phyloP scores from a whole-genome alignment of 2,797 vertebrate genomes.

The Simalia tracyae region DNA sequence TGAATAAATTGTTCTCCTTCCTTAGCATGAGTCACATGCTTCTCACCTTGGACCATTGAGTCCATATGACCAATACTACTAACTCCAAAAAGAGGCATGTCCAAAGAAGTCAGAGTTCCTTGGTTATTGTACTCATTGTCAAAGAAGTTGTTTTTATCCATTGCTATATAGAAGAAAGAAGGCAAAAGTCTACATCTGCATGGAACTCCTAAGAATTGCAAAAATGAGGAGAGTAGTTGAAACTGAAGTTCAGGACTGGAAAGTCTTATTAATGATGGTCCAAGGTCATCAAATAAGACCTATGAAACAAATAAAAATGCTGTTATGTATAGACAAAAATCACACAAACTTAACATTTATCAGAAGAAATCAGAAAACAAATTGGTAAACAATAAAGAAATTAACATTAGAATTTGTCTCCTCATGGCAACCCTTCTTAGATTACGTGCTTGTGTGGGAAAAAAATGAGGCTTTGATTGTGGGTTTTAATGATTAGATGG shows the following conservation, averaged over 20 bases:
- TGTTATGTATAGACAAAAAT: neutral
- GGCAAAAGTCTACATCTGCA: conserved; percentile 66
- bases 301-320: conserved; percentile 52
- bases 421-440: too few species aligned
- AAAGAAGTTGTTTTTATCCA: conserved; percentile 85
- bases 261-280: conserved; percentile 85
- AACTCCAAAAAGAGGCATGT: conserved; percentile 74
- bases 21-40: conserved; percentile 77
- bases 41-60: conserved; percentile 70
- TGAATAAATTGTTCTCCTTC: conserved; percentile 89
- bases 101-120: conserved; percentile 76
- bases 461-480: too few species aligned
- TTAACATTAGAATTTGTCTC: neutral
- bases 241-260: conserved; percentile 76
- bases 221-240: conserved; percentile 81
- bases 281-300: conserved; percentile 95
- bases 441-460: too few species aligned
- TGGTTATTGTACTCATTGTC: conserved; percentile 64
- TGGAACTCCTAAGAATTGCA: conserved; percentile 90
- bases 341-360: neutral
- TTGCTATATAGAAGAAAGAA: conserved; percentile 75
- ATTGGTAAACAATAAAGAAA: neutral
- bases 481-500: too few species aligned
- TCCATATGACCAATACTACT: conserved; percentile 83
- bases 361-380: neutral